Evolutionary conservation across 2,797 vertebrate genomes (phyloP), one percentile per base, ranked within the genome.

Genomic region (Gadopsis marmoratus): DNA sequence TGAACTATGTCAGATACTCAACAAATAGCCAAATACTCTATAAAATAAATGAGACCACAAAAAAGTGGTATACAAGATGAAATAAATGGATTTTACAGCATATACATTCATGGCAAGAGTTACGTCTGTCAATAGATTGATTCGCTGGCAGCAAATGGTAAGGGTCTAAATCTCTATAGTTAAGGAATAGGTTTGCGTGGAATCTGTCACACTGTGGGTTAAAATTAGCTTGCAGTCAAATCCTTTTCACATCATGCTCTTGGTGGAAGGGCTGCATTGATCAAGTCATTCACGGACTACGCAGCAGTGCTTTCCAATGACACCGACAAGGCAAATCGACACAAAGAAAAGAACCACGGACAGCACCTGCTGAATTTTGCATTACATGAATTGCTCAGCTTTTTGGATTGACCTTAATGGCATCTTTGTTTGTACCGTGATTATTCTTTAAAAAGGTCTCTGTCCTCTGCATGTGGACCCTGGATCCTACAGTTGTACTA

Each of bases 401-500:
- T 23, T 65, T 48, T 11, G 2, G 4, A 53, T 54, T 51, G 53
- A 72, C 58, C 29, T 58, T 45, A 14, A 48, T 51, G 33, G n/a
- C 4, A 45, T 61, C 14, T 41, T 26, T 39, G 26, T 71, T 51
- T 35, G 35, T 11, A n/a, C 12, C 12, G 2, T 37, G 21, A 50
- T 73, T 66, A 33, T 61, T 59, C n/a, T 47, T 35, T 3, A 23
- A 16, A 45, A 43, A 37, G 7, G n/a, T 45, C 29, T 75, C 17
- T 50, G 4, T 19, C 12, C 35, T 23, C 54, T 47, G 10, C 7
- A 56, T 66, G 59, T 50, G 31, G 29, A 45, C 31, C 51, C 43
- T 56, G 43, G 51, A 14, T 71, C 31, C 56, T 29, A 13, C 19
- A 23, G 16, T 12, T 71, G 64, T 47, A 58, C 51, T 35, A 67